A percentile compares a stretch with the other conserved stretches of the same genome.
phyloP scores from a whole-genome alignment of 2,888 invertebrate species.

The Spisula subtruncata region DNA sequence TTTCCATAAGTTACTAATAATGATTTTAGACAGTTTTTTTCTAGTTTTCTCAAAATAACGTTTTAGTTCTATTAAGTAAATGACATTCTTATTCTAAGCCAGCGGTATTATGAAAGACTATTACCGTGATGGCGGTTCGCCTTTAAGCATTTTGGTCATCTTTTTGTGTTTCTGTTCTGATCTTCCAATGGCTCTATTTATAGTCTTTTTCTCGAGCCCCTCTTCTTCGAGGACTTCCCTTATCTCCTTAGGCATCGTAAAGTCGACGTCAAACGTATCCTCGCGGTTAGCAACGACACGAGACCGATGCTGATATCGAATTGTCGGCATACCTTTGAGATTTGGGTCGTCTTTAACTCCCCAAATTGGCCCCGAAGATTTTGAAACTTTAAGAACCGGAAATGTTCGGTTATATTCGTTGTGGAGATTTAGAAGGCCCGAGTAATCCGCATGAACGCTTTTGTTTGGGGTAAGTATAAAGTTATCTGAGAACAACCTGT shows the following conservation, averaged over 20 bases:
- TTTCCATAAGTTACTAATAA: too few species aligned
- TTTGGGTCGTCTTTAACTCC: constrained; percentile 33
- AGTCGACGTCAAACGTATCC: constrained; percentile 73
- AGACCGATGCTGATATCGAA: background rate
- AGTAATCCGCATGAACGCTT: constrained; percentile 2
- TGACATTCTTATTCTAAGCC: too few species aligned
- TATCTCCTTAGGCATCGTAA: constrained; percentile 76
- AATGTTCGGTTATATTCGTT: constrained; percentile 34
- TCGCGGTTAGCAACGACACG: constrained; percentile 49
- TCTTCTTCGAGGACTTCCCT: constrained; percentile 75
- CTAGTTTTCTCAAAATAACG: too few species aligned
- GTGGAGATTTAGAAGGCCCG: background rate
- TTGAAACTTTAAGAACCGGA: constrained; percentile 48
- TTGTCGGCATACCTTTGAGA: constrained; percentile 42
- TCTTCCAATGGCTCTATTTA: constrained; percentile 66
- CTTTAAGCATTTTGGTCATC: constrained; percentile 22
- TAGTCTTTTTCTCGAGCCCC: constrained; percentile 69
- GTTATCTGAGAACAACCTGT: constrained; percentile 41
- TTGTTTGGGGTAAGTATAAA: constrained; percentile 44
- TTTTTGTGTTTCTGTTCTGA: constrained; percentile 68
- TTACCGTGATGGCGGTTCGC: background rate
- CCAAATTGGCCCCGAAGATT: constrained; percentile 32
- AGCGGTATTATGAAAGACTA: background rate
- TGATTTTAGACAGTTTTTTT: too few species aligned
- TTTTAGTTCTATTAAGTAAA: too few species aligned